phyloP scores from a whole-genome alignment of 1,140 invertebrate genomes.

The Dreissena rostriformis region DNA sequence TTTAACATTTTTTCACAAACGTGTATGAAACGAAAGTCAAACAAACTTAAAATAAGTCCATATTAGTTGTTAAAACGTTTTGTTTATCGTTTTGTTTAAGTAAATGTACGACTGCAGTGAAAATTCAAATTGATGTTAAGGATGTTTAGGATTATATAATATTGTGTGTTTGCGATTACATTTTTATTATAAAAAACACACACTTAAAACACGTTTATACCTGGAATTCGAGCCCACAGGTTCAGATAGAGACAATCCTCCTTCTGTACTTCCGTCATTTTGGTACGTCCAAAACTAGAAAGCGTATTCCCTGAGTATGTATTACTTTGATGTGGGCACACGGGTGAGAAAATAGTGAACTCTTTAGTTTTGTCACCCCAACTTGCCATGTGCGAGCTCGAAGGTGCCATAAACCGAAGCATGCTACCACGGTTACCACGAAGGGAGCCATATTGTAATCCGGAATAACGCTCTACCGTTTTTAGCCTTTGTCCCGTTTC shows the following conservation, averaged over 20 bases:
- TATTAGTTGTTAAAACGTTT: too few species aligned
- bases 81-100: too few species aligned
- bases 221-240: slow-evolving; percentile 95
- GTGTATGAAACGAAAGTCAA: too few species aligned
- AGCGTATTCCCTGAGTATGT: slow-evolving; percentile 82
- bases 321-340: slow-evolving; percentile 89
- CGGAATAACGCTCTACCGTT: slow-evolving; percentile 95
- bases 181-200: too few species aligned
- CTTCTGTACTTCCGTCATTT: slow-evolving; percentile 93
- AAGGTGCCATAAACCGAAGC: slow-evolving; percentile 96
- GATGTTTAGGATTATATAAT: too few species aligned
- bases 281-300: slow-evolving; percentile 80
- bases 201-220: slow-evolving; percentile 86
- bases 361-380: slow-evolving; percentile 84
- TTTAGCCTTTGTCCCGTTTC: slow-evolving; percentile 88
- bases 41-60: too few species aligned
- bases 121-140: too few species aligned
- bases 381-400: slow-evolving; percentile 86
- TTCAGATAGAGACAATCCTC: slow-evolving; percentile 99
- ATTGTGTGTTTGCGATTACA: too few species aligned
- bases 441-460: slow-evolving; percentile 94
- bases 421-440: slow-evolving; percentile 91
- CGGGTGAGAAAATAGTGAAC: slow-evolving; percentile 91
- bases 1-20: too few species aligned
- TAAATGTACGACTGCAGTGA: too few species aligned